phyloP scores from a whole-genome alignment of 2,113 vertebrate genomes.

The Fukomys damarensis region DNA sequence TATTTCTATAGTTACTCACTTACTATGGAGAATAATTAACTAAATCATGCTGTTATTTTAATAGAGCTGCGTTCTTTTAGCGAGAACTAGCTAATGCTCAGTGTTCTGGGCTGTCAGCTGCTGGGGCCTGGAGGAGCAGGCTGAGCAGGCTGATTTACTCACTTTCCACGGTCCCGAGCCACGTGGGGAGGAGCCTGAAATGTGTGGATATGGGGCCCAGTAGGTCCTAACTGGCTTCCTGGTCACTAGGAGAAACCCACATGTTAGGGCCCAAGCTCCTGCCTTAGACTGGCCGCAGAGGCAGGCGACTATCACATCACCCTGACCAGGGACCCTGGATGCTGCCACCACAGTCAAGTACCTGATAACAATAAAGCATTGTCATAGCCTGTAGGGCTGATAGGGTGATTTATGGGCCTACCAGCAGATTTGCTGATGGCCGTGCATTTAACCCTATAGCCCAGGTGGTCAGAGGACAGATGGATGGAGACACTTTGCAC shows the following conservation, averaged over 20 bases:
- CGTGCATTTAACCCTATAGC: neutral
- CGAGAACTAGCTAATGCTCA: slow-evolving; percentile 35
- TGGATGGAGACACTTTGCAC: fast-evolving
- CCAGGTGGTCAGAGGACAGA: neutral
- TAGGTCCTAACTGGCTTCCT: neutral
- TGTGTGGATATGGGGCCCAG: neutral
- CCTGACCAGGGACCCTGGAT: neutral
- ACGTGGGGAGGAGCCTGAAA: neutral
- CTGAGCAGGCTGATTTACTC: fast-evolving
- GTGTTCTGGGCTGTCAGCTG: slow-evolving; percentile 47
- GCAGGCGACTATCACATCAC: neutral
- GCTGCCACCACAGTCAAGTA: neutral
- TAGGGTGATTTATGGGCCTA: neutral
- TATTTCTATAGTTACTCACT: slow-evolving; percentile 34
- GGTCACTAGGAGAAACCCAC: neutral
- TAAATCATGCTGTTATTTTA: slow-evolving; percentile 69
- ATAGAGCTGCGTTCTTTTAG: slow-evolving; percentile 61
- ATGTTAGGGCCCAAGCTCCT: neutral
- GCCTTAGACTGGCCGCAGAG: neutral
- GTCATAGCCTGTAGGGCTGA: neutral
- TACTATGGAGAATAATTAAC: slow-evolving; percentile 68
- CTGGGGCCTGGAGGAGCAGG: fast-evolving
- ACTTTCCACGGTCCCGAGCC: neutral
- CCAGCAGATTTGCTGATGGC: neutral
- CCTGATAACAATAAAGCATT: neutral